Conservation (phyloP, 2,888 invertebrate genomes). For the Polydrusus cervinus region DNA sequence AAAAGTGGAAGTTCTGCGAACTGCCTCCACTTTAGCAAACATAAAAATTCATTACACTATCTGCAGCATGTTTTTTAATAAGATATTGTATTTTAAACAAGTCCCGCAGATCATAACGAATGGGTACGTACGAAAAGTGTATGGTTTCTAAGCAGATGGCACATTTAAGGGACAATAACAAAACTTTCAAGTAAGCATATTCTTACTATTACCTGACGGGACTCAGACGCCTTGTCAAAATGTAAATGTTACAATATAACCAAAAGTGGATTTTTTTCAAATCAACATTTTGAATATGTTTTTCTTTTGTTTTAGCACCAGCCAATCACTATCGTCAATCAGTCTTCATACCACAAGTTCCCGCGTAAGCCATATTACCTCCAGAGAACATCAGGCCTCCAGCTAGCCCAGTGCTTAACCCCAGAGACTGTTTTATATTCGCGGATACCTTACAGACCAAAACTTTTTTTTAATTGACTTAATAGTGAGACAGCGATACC, state of each 20-base stretch:
- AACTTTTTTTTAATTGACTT: conserved; percentile 24
- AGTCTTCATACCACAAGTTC: neutral
- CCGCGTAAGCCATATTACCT: conserved; percentile 35
- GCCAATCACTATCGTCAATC: conserved; percentile 9
- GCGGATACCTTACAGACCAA: conserved; percentile 19
- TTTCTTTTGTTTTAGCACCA: conserved; percentile 20
- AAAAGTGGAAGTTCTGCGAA: neutral
- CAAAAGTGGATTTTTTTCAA: too few relatives aligned
- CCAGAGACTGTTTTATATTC: conserved; percentile 10
- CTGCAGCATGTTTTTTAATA: too few relatives aligned
- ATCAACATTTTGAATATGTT: neutral
- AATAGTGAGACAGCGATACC: conserved; percentile 34
- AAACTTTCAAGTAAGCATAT: too few relatives aligned
- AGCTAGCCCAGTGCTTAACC: conserved; percentile 25
- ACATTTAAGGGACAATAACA: too few relatives aligned
- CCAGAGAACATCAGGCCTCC: conserved; percentile 32
- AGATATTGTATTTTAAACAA: neutral
- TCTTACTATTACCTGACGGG: too few relatives aligned
- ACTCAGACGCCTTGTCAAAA: too few relatives aligned
- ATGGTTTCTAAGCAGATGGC: too few relatives aligned
- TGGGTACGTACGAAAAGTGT: too few relatives aligned
- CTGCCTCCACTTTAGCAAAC: too few relatives aligned
- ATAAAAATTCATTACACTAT: too few relatives aligned
- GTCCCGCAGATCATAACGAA: conserved; percentile 16
- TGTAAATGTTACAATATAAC: too few relatives aligned